These are phyloP conservation scores for Axinella damicornis DNA, from an alignment of 37 sponge, comb jelly and placozoan species.

Conservation along the genomic window DNA sequence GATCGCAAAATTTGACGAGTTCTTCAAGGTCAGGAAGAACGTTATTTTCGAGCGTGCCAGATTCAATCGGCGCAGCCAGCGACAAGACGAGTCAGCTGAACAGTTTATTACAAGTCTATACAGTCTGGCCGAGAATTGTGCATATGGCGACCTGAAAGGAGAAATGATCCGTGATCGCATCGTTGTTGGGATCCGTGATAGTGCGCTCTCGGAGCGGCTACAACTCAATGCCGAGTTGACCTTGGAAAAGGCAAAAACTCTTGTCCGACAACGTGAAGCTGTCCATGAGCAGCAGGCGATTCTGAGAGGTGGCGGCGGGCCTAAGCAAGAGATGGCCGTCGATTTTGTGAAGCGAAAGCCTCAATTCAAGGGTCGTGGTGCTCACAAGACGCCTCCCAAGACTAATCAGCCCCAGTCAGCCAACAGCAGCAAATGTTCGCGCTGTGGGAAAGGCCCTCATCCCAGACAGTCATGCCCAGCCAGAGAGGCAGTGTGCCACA, in stretches of 20 bases:
- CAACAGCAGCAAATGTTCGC: conserved; percentile 2
- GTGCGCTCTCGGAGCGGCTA: conserved; percentile 21
- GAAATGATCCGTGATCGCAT: conserved; percentile 40
- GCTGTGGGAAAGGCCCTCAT: conserved; percentile 38
- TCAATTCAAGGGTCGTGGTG: no score
- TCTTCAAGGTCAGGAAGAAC: conserved; percentile 33
- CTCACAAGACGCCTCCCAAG: background rate
- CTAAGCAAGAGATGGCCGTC: background rate
- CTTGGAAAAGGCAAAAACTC: conserved; percentile 45
- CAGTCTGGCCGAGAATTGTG: conserved; percentile 21
- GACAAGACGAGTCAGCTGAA: conserved; percentile 13
- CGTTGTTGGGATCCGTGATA: conserved; percentile 46
- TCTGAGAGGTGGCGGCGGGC: conserved; percentile 1
- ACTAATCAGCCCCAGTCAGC: background rate
- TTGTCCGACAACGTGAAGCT: conserved; percentile 33
- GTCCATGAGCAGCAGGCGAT: conserved; percentile 39
- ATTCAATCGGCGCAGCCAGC: conserved; percentile 37
- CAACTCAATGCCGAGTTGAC: conserved; percentile 36
- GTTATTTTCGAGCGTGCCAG: conserved; percentile 39
- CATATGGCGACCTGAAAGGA: conserved; percentile 21
- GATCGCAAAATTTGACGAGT: conserved; percentile 24
- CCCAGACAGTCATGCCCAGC: conserved; percentile 34
- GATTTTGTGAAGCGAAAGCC: background rate
- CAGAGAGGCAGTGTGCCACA: conserved; percentile 38
- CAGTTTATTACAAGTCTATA: conserved; percentile 34